A percentile compares a stretch with the other conserved stretches of the same genome.
phyloP scores from a whole-genome alignment of 2,888 invertebrate genomes.

The Tuberolachnus salignus region DNA sequence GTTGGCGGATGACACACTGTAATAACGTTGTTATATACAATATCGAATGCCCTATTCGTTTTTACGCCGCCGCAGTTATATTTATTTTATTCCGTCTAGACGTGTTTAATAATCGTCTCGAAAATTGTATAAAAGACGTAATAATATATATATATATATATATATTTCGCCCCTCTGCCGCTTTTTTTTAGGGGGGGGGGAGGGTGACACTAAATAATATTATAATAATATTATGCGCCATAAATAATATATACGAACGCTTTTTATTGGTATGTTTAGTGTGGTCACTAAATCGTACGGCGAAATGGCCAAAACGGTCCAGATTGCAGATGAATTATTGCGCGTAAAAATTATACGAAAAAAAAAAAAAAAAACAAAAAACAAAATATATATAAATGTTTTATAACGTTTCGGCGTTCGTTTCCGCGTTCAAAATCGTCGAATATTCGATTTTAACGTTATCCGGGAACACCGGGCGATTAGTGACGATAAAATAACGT shows the following conservation, averaged over 20 bases:
- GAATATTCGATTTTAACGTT: not conserved
- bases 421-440: not conserved
- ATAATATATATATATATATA: too few species aligned
- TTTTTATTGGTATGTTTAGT: slow-evolving; percentile 7
- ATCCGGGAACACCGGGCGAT: not conserved
- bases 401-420: not conserved
- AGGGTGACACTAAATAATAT: slow-evolving; percentile 6
- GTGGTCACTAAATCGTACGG: not conserved
- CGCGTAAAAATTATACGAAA: not conserved
- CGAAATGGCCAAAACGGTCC: not conserved
- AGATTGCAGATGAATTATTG: not conserved
- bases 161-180: too few species aligned
- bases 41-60: slow-evolving; percentile 8
- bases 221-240: slow-evolving; percentile 20
- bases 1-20: too few species aligned
- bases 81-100: slow-evolving; percentile 49
- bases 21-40: slow-evolving; percentile 2
- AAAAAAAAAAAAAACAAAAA: too few species aligned
- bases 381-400: too few species aligned
- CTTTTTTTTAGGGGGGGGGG: too few species aligned
- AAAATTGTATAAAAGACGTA: slow-evolving; percentile 28
- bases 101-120: slow-evolving; percentile 29
- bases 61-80: not conserved
- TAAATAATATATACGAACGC: slow-evolving; percentile 5
- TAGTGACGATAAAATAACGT: too few species aligned